A percentile compares a stretch with the other conserved stretches of the same genome.
Conservation (phyloP, 2,888 invertebrate genomes). For the Rotaria macrura region DNA sequence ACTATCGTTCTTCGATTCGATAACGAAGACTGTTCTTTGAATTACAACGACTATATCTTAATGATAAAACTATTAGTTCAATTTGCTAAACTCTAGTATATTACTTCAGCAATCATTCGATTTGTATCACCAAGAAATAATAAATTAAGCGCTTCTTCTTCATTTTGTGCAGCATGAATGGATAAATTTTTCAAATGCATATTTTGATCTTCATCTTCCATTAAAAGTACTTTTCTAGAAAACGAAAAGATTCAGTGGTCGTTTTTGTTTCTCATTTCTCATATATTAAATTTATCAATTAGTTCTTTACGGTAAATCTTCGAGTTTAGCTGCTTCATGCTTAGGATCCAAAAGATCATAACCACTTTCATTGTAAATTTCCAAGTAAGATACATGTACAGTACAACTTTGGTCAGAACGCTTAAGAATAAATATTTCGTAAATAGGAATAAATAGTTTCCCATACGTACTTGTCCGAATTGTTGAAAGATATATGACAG, state of each 20-base stretch:
- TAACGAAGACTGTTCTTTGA: too few relatives aligned
- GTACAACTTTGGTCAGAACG: conserved; percentile 43
- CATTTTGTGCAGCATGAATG: conserved; percentile 44
- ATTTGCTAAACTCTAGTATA: background rate
- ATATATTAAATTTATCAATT: background rate
- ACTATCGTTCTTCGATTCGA: too few relatives aligned
- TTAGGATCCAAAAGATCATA: conserved; percentile 50
- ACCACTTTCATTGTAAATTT: conserved; percentile 51
- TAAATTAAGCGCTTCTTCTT: conserved; percentile 50
- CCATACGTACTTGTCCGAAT: conserved; percentile 25
- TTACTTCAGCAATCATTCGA: conserved; percentile 51
- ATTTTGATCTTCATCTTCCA: conserved; percentile 49
- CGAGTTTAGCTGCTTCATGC: conserved; percentile 46
- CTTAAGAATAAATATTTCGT: conserved; percentile 36
- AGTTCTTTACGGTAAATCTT: conserved; percentile 47
- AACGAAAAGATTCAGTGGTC: background rate
- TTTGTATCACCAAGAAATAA: conserved; percentile 51
- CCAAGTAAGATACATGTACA: conserved; percentile 48
- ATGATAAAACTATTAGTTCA: too few relatives aligned
- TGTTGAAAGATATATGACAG: conserved; percentile 42
- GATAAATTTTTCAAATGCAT: conserved; percentile 50
- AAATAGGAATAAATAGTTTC: background rate
- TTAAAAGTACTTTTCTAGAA: conserved; percentile 45
- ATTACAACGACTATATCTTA: too few relatives aligned
- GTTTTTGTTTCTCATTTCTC: too few relatives aligned